Base-by-base conservation (phyloP, 2,113 vertebrate genomes). In the Petromus typicus region DNA sequence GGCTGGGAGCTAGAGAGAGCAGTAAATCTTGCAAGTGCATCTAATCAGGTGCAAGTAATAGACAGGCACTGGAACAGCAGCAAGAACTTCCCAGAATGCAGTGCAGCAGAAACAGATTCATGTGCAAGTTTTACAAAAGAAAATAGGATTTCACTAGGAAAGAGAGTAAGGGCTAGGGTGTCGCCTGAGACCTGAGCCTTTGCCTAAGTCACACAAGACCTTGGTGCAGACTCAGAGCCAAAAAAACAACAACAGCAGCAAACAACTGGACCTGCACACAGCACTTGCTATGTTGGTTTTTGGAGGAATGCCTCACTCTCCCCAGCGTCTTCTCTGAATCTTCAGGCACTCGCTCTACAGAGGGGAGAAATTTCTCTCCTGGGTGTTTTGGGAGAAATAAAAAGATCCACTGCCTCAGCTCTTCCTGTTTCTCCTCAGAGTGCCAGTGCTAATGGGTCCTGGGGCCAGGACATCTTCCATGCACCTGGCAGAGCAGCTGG, bases 281-380 rank as follows among this genome's bases (percentile, higher is more conserved):
- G 25, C 75, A n/a, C 63, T 48, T 66, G 67, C 37, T 18, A 16
- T 34, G 7, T 17, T 61, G 67, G 57, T 51, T 61, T 61, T 2
- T 32, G 5, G 61, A 9, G 18, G 4, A 22, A 18, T 16, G 34
- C 17, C 34, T 89, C 76, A 3, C 22, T 14, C 43, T 45, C 10
- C 25, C 75, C 0, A 7, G 48, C 66, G 63, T 43, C 66, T 59
- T 80, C 48, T 76, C 66, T 71, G 10, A 27, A 25, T 91, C 80
- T 86, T 69, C 6, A 64, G 43, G 23, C 1, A 48, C 45, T 43
- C 34, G 61, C 79, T 34, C 0, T 30, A 22, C n/a, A 34, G 25
- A 88, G 48, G 37, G 14, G 87, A 59, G 84, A 45, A 59, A 94
- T 89, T 91, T 59, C 64, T 92, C 54, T 93, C 11, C 48, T 37